phyloP scores from a whole-genome alignment of 2,888 invertebrate species.

The Piscicola geometra region DNA sequence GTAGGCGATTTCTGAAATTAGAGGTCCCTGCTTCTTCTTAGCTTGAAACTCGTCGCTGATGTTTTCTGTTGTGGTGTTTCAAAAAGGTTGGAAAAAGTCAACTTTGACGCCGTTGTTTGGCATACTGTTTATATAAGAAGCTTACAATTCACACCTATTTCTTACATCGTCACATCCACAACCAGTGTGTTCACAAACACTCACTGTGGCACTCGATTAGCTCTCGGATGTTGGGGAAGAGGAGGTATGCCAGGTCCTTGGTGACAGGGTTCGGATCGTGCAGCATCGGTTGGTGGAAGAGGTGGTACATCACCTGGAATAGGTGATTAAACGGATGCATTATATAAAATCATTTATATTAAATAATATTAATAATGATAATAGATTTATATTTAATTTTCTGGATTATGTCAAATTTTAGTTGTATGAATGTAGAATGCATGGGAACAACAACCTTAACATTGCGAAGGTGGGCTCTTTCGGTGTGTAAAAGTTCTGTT shows the following conservation, averaged over 20 bases:
- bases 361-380: too few relatives aligned
- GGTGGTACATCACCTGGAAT: constrained; percentile 75
- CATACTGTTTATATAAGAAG: too few relatives aligned
- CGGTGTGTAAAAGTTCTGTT: constrained; percentile 69
- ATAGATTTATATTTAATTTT: too few relatives aligned
- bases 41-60: constrained; percentile 63
- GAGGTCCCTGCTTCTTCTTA: constrained; percentile 37
- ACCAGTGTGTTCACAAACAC: neutral
- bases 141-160: neutral
- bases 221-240: constrained; percentile 80
- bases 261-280: constrained; percentile 60
- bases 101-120: too few relatives aligned
- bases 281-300: constrained; percentile 76
- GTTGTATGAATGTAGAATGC: too few relatives aligned
- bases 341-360: too few relatives aligned
- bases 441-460: too few relatives aligned
- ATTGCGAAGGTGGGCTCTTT: constrained; percentile 80
- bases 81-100: too few relatives aligned
- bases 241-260: constrained; percentile 67
- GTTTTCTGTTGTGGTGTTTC: too few relatives aligned
- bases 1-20: constrained; percentile 67
- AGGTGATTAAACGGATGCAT: too few relatives aligned
- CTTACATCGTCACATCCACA: neutral
- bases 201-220: constrained; percentile 71
- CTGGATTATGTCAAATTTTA: too few relatives aligned